These are phyloP conservation scores for Urocynchramus pylzowi DNA, from an alignment of 2,113 vertebrate species.

Conservation along the genomic window DNA sequence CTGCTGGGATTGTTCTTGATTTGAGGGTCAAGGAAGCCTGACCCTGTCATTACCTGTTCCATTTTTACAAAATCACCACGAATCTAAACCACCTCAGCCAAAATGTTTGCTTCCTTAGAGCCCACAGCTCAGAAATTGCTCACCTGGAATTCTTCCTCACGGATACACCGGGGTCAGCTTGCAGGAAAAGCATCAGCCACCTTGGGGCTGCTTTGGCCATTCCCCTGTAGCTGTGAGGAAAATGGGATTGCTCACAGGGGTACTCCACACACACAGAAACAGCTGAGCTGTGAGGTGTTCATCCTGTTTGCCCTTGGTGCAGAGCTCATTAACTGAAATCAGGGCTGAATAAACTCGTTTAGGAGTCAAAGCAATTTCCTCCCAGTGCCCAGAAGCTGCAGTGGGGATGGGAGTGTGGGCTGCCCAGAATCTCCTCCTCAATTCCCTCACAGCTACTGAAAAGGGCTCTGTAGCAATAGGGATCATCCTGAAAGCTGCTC, in stretches of 20 bases:
- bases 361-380: not conserved
- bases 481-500: not conserved
- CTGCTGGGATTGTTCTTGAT: conserved; percentile 71
- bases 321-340: not conserved
- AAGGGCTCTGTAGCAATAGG: not conserved
- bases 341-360: not conserved
- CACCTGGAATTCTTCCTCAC: not conserved
- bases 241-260: not conserved
- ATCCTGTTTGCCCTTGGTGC: not conserved
- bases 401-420: fast-evolving
- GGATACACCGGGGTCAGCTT: not conserved
- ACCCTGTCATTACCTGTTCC: conserved; percentile 56
- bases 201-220: not conserved
- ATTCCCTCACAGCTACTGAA: not conserved
- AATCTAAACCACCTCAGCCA: not conserved
- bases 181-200: not conserved
- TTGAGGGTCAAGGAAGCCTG: conserved; percentile 70
- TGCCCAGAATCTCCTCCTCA: not conserved
- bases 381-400: not conserved
- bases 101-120: conserved; percentile 5
- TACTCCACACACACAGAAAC: not conserved
- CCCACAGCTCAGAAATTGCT: not conserved
- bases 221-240: not conserved
- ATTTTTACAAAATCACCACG: not conserved
- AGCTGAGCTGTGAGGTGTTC: not conserved